Conservation (phyloP, 2,888 invertebrate genomes). For the Diarsia brunnea region DNA sequence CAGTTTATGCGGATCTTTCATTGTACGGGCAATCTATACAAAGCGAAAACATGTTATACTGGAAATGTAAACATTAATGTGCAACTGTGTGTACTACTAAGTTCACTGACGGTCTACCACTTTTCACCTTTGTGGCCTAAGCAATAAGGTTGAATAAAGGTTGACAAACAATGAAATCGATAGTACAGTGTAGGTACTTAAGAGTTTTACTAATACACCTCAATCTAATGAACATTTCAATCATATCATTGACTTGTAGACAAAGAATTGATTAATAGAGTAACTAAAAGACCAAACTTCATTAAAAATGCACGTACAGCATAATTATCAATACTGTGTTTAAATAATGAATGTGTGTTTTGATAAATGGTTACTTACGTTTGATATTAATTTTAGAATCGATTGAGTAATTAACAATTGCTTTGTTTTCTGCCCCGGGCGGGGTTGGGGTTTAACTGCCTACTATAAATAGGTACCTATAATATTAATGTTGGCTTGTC, state of each 20-base stretch:
- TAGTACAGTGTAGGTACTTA: not conserved
- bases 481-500: constrained; percentile 31
- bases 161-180: no score
- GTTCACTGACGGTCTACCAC: no score
- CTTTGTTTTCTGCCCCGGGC: constrained; percentile 54
- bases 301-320: constrained; percentile 35
- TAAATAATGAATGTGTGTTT: constrained; percentile 41
- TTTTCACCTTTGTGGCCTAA: no score
- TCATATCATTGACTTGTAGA: constrained; percentile 2
- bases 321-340: constrained; percentile 42
- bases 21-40: no score
- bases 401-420: constrained; percentile 59
- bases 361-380: constrained; percentile 56
- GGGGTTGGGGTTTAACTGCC: not conserved
- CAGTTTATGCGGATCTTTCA: no score
- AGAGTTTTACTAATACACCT: not conserved
- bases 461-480: constrained; percentile 15
- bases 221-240: not conserved
- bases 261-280: constrained; percentile 30
- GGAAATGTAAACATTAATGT: no score
- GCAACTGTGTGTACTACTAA: no score
- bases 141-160: no score
- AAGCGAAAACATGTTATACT: no score
- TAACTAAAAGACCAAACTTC: constrained; percentile 19
- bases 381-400: constrained; percentile 56